phyloP scores from a whole-genome alignment of 2,797 vertebrate species.

The Spondyliosoma cantharus region DNA sequence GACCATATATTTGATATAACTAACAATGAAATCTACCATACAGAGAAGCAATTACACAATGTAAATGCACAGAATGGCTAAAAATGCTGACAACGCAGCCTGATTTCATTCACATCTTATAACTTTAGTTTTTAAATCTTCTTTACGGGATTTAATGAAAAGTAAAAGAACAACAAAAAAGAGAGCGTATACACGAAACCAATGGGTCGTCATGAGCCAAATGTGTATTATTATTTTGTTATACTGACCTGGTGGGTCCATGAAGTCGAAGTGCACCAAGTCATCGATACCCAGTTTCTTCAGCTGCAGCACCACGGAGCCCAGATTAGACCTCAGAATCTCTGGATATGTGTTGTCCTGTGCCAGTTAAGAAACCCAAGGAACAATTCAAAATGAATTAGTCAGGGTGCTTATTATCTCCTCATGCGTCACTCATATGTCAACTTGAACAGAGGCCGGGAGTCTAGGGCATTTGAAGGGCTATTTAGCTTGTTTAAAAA shows the following conservation, averaged over 20 bases:
- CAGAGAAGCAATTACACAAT: neutral
- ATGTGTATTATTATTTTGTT: neutral
- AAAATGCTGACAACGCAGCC: neutral
- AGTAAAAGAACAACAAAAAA: neutral
- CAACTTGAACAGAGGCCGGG: conserved; percentile 60
- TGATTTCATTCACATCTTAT: neutral
- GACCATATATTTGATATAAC: too few relatives aligned
- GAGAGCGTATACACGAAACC: neutral
- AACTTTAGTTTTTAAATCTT: neutral
- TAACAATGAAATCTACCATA: neutral
- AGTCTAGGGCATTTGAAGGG: conserved; percentile 69
- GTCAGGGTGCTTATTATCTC: conserved; percentile 68
- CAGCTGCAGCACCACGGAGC: conserved; percentile 95
- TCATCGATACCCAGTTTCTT: conserved; percentile 99
- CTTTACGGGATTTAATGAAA: neutral
- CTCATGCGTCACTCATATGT: conserved; percentile 67
- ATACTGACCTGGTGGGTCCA: conserved; percentile 95
- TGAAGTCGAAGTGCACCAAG: conserved; percentile 99
- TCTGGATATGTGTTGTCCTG: conserved; percentile 98
- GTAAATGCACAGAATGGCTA: neutral
- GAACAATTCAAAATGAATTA: conserved; percentile 70
- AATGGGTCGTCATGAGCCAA: too few relatives aligned
- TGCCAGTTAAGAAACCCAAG: conserved; percentile 20
- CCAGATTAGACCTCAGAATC: conserved; percentile 96
- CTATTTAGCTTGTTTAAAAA: conserved; percentile 78